A percentile compares a stretch with the other conserved stretches of the same genome.
phyloP scores from a whole-genome alignment of 2,797 vertebrate species.

The Clarias laeviceps region DNA sequence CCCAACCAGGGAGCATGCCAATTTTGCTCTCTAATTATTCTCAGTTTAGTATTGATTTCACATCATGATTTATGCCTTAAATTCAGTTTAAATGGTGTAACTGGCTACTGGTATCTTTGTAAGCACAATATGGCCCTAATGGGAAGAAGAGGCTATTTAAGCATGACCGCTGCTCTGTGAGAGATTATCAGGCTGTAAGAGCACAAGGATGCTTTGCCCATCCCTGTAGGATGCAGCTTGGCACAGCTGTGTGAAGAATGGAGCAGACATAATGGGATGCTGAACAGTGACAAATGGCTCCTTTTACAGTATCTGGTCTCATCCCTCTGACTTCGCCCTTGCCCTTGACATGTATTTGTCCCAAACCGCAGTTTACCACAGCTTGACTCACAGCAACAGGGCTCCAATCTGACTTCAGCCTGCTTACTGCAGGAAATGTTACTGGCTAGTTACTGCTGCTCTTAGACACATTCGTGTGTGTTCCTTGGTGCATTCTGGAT shows the following conservation, averaged over 20 bases:
- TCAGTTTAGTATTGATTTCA: neutral
- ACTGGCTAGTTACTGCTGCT: neutral
- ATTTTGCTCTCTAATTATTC: neutral
- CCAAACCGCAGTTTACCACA: slow-evolving; percentile 55
- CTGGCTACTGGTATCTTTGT: slow-evolving; percentile 34
- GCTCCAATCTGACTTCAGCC: slow-evolving; percentile 12
- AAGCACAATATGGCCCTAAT: slow-evolving; percentile 53
- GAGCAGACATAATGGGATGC: slow-evolving; percentile 65
- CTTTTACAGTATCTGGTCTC: slow-evolving; percentile 65
- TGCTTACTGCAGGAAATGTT: neutral
- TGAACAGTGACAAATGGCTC: slow-evolving; percentile 74
- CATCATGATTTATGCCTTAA: neutral
- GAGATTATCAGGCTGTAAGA: slow-evolving; percentile 66
- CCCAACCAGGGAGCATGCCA: neutral
- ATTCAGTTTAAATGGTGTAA: neutral
- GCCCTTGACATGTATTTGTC: slow-evolving; percentile 73
- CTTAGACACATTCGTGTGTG: neutral
- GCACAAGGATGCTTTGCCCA: slow-evolving; percentile 40
- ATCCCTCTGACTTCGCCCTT: slow-evolving; percentile 68
- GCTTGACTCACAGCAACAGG: slow-evolving; percentile 56
- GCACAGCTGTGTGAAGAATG: slow-evolving; percentile 60
- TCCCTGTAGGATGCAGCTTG: slow-evolving; percentile 56
- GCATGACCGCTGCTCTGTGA: slow-evolving; percentile 55
- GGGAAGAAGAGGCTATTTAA: slow-evolving; percentile 49
- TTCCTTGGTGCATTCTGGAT: neutral